phyloP scores from a whole-genome alignment of 2,888 invertebrate species.

The Orthosia gothica region DNA sequence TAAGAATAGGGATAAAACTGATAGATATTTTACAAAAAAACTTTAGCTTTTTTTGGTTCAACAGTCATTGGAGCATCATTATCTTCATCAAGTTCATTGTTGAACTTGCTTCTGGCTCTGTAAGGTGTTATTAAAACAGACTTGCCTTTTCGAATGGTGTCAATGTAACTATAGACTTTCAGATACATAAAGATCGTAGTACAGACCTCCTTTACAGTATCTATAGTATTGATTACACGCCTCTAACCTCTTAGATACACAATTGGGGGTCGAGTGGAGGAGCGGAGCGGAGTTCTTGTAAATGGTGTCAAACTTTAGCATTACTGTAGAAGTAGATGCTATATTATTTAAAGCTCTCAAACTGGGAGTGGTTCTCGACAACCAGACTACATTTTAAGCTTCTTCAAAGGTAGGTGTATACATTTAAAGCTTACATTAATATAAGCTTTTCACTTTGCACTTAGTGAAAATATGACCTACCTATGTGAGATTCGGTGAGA shows the following conservation, averaged over 20 bases:
- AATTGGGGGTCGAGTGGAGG: slow-evolving; percentile 43
- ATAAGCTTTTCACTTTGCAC: slow-evolving; percentile 9
- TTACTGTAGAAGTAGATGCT: slow-evolving; percentile 11
- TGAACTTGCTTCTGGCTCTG: slow-evolving; percentile 50
- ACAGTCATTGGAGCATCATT: slow-evolving; percentile 16
- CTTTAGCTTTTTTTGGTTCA: slow-evolving; percentile 1
- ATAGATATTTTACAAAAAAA: slow-evolving; percentile 14
- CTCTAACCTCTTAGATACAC: slow-evolving; percentile 24
- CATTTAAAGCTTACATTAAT: slow-evolving; percentile 8
- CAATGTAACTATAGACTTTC: slow-evolving; percentile 51
- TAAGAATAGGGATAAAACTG: slow-evolving; percentile 15
- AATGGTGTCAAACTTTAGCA: slow-evolving; percentile 51
- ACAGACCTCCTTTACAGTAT: not conserved
- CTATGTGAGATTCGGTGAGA: not conserved
- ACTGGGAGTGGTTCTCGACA: slow-evolving; percentile 37
- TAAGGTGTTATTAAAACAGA: slow-evolving; percentile 43
- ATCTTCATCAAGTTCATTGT: slow-evolving; percentile 37
- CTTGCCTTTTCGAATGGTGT: slow-evolving; percentile 50
- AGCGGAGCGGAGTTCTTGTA: slow-evolving; percentile 38
- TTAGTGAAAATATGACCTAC: slow-evolving; percentile 6
- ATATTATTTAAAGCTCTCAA: slow-evolving; percentile 21
- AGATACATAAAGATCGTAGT: slow-evolving; percentile 41
- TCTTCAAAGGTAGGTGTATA: slow-evolving; percentile 3
- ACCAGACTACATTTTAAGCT: slow-evolving; percentile 13
- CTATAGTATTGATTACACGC: slow-evolving; percentile 38